Conservation (phyloP, 1,140 invertebrate species). For the Venustaconcha ellipsiformis region DNA sequence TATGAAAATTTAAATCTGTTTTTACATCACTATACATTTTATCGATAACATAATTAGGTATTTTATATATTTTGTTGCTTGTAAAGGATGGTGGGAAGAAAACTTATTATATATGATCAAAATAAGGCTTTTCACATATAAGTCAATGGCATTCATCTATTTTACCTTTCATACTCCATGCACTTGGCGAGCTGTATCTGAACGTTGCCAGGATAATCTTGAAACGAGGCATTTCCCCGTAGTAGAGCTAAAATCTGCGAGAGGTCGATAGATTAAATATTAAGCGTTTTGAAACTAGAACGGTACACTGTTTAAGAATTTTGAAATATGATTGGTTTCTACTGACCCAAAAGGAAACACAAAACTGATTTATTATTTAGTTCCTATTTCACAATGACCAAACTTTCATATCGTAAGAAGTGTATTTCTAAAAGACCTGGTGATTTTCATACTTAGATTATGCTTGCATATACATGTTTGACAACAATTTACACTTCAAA, state of each 20-base stretch:
- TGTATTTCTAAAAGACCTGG: too few species aligned
- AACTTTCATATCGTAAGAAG: too few species aligned
- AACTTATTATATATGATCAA: too few species aligned
- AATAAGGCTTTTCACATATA: too few species aligned
- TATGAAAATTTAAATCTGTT: too few species aligned
- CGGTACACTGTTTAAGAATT: neutral
- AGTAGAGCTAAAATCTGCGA: constrained; percentile 55
- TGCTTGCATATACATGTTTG: too few species aligned
- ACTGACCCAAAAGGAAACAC: neutral
- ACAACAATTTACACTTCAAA: too few species aligned
- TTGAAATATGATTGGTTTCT: neutral
- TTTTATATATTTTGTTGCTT: too few species aligned
- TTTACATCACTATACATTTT: too few species aligned
- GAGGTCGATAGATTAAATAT: neutral
- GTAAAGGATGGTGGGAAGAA: too few species aligned
- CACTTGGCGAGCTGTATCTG: constrained; percentile 49
- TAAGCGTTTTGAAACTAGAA: neutral
- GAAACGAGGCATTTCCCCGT: constrained; percentile 48
- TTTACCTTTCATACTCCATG: constrained; percentile 54
- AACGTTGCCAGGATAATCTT: constrained; percentile 50
- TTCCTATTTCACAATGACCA: neutral
- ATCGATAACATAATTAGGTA: too few species aligned
- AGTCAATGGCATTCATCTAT: neutral
- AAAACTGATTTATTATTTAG: neutral
- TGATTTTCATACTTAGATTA: too few species aligned